These are phyloP conservation scores for Ctenosaura bakeri DNA, from an alignment of 2,797 vertebrate genomes.

Conservation along the genomic window DNA sequence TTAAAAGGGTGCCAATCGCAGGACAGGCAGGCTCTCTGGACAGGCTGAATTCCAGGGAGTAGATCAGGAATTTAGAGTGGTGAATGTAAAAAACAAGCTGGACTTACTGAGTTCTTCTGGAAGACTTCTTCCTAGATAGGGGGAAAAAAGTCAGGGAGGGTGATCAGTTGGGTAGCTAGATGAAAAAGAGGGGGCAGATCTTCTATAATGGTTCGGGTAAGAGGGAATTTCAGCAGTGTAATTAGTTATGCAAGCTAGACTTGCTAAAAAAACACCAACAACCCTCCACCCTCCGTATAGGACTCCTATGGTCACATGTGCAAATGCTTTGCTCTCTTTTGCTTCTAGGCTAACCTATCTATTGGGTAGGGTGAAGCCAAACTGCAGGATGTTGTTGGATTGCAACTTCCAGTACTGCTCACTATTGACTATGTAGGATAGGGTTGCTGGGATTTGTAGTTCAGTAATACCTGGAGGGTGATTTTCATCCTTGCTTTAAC, in stretches of 20 bases:
- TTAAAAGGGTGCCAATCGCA: not conserved
- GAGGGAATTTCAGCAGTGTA: not conserved
- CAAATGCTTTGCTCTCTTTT: not conserved
- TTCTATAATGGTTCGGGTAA: not conserved
- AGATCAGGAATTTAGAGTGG: too few species aligned
- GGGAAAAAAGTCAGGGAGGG: slow-evolving; percentile 30
- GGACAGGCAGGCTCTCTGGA: not conserved
- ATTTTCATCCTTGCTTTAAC: too few species aligned
- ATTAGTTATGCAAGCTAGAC: not conserved
- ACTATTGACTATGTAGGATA: too few species aligned
- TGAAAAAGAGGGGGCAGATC: not conserved
- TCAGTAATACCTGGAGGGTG: too few species aligned
- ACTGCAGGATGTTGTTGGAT: not conserved
- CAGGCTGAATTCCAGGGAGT: not conserved
- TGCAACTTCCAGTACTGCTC: too few species aligned
- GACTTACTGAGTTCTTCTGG: slow-evolving; percentile 78
- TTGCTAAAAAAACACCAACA: not conserved
- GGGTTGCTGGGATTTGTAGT: too few species aligned
- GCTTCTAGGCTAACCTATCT: not conserved
- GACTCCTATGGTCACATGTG: too few species aligned
- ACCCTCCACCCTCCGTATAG: too few species aligned
- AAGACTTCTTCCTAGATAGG: slow-evolving; percentile 74
- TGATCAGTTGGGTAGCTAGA: not conserved
- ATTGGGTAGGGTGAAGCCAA: not conserved
- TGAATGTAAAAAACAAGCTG: not conserved